These are phyloP conservation scores for Unio pictorum DNA, from an alignment of 2,888 invertebrate species.

Conservation along the genomic window DNA sequence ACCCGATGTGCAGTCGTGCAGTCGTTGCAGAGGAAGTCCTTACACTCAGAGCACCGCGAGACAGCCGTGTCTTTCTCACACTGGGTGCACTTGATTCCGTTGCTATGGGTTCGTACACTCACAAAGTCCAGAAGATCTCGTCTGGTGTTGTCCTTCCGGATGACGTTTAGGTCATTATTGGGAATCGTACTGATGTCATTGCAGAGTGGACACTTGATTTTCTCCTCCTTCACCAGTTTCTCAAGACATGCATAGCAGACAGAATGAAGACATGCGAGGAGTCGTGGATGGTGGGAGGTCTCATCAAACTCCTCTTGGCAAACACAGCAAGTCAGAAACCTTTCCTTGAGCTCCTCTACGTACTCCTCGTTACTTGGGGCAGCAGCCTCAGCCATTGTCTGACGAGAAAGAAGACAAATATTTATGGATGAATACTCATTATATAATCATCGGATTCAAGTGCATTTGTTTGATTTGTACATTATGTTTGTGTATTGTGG, in stretches of 20 bases:
- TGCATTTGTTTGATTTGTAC: too few relatives aligned
- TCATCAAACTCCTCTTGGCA: conserved; percentile 1
- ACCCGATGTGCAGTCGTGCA: conserved; percentile 14
- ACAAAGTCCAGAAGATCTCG: conserved; percentile 4
- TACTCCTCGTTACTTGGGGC: too few relatives aligned
- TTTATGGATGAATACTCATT: too few relatives aligned
- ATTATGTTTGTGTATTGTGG: too few relatives aligned
- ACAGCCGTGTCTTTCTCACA: conserved; percentile 3
- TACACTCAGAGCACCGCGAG: conserved; percentile 19
- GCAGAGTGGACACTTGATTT: conserved; percentile 1
- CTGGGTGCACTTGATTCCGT: background rate
- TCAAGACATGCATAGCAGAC: conserved; percentile 1
- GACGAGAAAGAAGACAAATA: too few relatives aligned
- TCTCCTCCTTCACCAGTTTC: background rate
- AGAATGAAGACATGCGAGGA: conserved; percentile 1
- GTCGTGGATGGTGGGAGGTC: background rate
- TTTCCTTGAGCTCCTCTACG: background rate
- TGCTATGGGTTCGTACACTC: background rate
- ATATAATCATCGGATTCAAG: too few relatives aligned
- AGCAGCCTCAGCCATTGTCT: too few relatives aligned
- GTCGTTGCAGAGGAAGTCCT: conserved; percentile 16
- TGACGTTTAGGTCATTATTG: background rate
- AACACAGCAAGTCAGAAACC: background rate
- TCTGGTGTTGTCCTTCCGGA: conserved; percentile 4
- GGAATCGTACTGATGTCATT: background rate